Evolutionary conservation across 92 coral and sea anemone genomes (phyloP).

Genomic region (Porites divaricata): DNA sequence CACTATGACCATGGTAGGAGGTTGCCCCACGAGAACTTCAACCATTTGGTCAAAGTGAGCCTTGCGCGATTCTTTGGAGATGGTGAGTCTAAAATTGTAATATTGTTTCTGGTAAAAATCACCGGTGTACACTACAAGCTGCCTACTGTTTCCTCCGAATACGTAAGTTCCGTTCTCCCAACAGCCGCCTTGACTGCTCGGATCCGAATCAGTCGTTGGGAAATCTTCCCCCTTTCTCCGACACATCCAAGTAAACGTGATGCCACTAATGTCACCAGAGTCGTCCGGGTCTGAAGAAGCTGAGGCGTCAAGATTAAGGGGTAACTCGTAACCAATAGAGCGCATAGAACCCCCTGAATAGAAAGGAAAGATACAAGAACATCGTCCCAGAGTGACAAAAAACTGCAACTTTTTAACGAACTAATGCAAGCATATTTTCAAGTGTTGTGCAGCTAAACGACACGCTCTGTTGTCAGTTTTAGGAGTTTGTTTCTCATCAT

Average conservation of each 20-base stretch:
- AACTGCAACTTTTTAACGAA: background rate
- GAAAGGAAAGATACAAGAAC: background rate
- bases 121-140: constrained; percentile 67
- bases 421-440: no score
- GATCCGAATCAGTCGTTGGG: constrained; percentile 47
- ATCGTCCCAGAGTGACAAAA: background rate
- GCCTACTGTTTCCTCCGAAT: constrained; percentile 51
- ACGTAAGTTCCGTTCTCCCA: constrained; percentile 75
- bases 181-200: constrained; percentile 73
- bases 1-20: constrained; percentile 90
- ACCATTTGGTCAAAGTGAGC: constrained; percentile 73
- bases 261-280: constrained; percentile 66
- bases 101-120: constrained; percentile 65
- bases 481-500: background rate
- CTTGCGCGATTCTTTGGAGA: constrained; percentile 65
- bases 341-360: constrained; percentile 76
- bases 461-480: background rate
- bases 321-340: constrained; percentile 79
- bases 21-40: constrained; percentile 76
- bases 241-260: constrained; percentile 84
- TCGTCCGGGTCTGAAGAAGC: constrained; percentile 87
- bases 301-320: constrained; percentile 78
- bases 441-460: background rate
- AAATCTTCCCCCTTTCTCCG: constrained; percentile 65
- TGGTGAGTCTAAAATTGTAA: constrained; percentile 73